Base-by-base conservation (phyloP, 2,113 vertebrate species). In the Lutjanus erythropterus region DNA sequence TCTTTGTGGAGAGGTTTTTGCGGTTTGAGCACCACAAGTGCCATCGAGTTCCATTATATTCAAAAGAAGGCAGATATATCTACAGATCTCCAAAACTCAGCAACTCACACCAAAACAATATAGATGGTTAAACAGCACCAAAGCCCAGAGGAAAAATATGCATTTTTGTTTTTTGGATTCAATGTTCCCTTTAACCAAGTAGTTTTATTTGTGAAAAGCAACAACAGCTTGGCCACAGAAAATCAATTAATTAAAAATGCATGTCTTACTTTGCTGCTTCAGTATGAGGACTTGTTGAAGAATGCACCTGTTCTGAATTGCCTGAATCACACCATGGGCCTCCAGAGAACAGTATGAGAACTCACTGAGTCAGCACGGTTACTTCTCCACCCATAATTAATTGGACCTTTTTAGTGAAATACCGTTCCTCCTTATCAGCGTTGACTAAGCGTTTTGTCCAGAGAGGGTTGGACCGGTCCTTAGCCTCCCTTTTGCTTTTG, bases 401-500 rank as follows among this genome's bases (percentile, higher is more conserved):
- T 49, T 73, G 39, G 70, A 49, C 71, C 61, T 83, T 58, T 58
- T 47, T 5, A 52, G 65, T 61, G 62, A 58, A 68, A 71, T 41
- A 50, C 72, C 21, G 23, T 19, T 55, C 37, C 55, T 55, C 50
- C 67, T 71, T 64, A 81, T 88, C 65, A 67, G 49, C 55, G 25
- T 61, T 87, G 84, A 83, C 78, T 65, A 42, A 83, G 85, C 85
- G 68, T 61, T 65, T 56, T 82, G 64, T 61, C 67, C 61, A 29
- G 15, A 5, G 49, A 66, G 58, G 81, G 29, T 33, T 47, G 78
- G 72, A 29, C 65, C 1, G 2, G 33, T 44, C 60, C 14, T 53
- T 49, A 52, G 33, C 29, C 35, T 41, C 27, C 47, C 19, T 47
- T n/a, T 50, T 15, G 16, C 19, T 58, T 50, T 67, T 67, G 69